These are phyloP conservation scores for Stenodema calcarata DNA, from an alignment of 2,888 invertebrate genomes.

Conservation along the genomic window DNA sequence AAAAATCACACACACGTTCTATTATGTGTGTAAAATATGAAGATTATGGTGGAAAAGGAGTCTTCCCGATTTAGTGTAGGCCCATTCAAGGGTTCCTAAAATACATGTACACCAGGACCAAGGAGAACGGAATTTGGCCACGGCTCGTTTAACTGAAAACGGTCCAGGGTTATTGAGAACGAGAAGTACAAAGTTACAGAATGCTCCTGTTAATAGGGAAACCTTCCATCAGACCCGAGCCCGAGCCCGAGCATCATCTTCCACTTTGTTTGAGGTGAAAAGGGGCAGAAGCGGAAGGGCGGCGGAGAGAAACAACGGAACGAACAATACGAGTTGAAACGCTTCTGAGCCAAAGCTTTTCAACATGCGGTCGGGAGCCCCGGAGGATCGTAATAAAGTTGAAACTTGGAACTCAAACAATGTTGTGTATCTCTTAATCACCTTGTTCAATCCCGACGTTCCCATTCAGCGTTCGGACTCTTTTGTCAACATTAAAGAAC, in stretches of 20 bases:
- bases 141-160: no score
- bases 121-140: no score
- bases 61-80: no score
- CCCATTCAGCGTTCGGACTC: background rate
- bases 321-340: background rate
- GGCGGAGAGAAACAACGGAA: background rate
- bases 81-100: no score
- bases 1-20: no score
- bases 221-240: background rate
- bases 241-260: background rate
- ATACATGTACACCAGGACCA: no score
- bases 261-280: background rate
- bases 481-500: background rate
- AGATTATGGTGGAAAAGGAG: no score
- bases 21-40: no score
- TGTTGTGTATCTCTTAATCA: background rate
- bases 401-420: background rate
- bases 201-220: background rate
- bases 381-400: background rate
- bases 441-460: background rate
- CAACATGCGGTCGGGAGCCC: background rate
- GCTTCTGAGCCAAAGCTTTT: background rate
- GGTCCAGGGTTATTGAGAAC: background rate
- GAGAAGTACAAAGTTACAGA: background rate
- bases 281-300: background rate